Percentiles rank a stretch among this genome's conserved stretches.
These are phyloP conservation scores for Dynastes hyllus DNA, from an alignment of 2,888 invertebrate genomes.

Conservation along the genomic window DNA sequence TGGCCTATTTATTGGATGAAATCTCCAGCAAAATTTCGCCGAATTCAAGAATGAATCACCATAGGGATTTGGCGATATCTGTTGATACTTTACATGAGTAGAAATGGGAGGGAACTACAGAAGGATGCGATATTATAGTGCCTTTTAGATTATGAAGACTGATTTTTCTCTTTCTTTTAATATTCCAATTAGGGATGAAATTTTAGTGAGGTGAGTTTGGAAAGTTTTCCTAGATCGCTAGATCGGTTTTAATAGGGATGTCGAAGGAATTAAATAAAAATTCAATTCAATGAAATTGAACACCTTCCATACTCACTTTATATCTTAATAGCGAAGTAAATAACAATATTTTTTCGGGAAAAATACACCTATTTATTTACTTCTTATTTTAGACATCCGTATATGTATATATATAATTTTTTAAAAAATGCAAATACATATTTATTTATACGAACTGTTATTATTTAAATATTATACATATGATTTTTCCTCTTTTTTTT, in stretches of 20 bases:
- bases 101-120: not conserved
- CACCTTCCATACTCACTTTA: too few relatives aligned
- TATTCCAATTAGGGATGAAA: constrained; percentile 5
- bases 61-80: constrained; percentile 67
- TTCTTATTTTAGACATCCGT: constrained; percentile 12
- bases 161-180: constrained; percentile 17
- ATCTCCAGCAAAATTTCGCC: constrained; percentile 74
- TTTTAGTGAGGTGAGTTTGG: not conserved
- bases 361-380: not conserved
- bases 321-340: not conserved
- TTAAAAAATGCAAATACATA: not conserved
- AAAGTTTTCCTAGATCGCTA: too few relatives aligned
- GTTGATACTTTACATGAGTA: constrained; percentile 69
- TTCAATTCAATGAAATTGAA: too few relatives aligned
- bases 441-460: constrained; percentile 46
- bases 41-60: constrained; percentile 61
- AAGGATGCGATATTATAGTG: constrained; percentile 4
- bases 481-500: constrained; percentile 9
- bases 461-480: constrained; percentile 6
- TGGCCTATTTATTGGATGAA: constrained; percentile 85
- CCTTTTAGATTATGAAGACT: constrained; percentile 31
- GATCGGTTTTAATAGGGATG: not conserved
- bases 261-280: not conserved
- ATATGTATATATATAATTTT: constrained; percentile 14
- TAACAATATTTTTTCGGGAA: not conserved